These are phyloP conservation scores for Notarius quadriscutis DNA, from an alignment of 2,113 vertebrate genomes.

Conservation along the genomic window DNA sequence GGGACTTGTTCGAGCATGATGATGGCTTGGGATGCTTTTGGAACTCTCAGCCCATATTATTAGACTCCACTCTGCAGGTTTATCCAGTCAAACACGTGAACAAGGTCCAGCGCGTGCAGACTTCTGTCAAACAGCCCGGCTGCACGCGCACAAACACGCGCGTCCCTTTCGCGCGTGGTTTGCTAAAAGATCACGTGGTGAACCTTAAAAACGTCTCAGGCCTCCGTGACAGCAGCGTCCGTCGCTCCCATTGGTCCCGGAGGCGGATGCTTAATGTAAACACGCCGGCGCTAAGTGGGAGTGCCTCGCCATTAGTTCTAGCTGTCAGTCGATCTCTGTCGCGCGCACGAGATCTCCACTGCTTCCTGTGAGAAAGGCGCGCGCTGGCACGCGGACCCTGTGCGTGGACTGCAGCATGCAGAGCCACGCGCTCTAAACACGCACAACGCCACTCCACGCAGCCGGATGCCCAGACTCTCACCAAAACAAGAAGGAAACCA, in stretches of 20 bases:
- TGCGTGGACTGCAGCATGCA: conserved; percentile 61
- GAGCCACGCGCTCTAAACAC: conserved; percentile 46
- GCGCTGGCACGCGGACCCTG: conserved; percentile 75
- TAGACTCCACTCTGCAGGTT: not conserved
- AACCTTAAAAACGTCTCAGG: conserved; percentile 45
- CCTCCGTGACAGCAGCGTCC: conserved; percentile 56
- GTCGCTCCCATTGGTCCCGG: conserved; percentile 65
- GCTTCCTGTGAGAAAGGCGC: conserved; percentile 68
- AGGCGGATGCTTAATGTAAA: conserved; percentile 73
- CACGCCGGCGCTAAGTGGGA: conserved; percentile 78
- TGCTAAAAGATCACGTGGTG: conserved; percentile 52
- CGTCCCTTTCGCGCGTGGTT: conserved; percentile 24
- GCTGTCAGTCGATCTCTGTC: conserved; percentile 82
- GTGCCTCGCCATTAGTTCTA: conserved; percentile 82
- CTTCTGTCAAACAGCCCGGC: not conserved
- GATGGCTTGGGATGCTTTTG: not conserved
- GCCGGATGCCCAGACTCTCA: not conserved
- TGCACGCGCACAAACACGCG: conserved; percentile 18
- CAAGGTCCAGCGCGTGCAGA: not conserved
- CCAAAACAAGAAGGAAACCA: not conserved
- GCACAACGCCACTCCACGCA: not conserved
- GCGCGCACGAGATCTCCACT: conserved; percentile 46
- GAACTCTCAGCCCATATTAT: not conserved
- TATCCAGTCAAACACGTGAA: conserved; percentile 25
- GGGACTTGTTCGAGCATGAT: not conserved